phyloP scores from a whole-genome alignment of 35 echinoderm and acorn worm species.

The Stichopus chloronotus region DNA sequence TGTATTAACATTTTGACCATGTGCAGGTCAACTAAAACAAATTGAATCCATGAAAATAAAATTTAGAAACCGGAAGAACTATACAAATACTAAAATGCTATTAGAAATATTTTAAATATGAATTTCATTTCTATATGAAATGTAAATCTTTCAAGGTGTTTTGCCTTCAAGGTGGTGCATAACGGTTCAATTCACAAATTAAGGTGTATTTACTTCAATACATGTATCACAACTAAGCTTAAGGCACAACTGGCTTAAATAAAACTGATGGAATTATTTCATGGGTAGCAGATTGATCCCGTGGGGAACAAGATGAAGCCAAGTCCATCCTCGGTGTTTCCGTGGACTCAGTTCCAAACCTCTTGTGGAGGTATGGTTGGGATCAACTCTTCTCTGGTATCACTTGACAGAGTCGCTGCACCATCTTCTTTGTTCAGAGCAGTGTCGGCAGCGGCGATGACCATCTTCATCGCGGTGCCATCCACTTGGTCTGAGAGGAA shows the following conservation, averaged over 20 bases:
- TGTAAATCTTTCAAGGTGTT: not conserved
- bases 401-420: not conserved
- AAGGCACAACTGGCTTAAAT: not conserved
- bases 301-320: not conserved
- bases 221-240: not conserved
- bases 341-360: not conserved
- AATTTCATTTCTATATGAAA: not conserved
- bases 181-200: not conserved
- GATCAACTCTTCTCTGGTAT: not conserved
- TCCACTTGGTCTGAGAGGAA: conserved; percentile 90
- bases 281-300: not conserved
- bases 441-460: conserved; percentile 72
- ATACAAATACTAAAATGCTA: too few species aligned
- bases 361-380: not conserved
- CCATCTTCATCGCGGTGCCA: conserved; percentile 86
- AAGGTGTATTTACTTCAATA: not conserved
- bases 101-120: not conserved
- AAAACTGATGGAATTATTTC: too few species aligned
- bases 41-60: too few species aligned
- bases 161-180: not conserved
- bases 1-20: too few species aligned
- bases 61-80: too few species aligned
- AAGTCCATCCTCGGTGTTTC: not conserved
- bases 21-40: too few species aligned
- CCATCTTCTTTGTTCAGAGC: conserved; percentile 49